Evolutionary conservation across 2,888 invertebrate genomes (phyloP).

Genomic region (Oscheius sp.): DNA sequence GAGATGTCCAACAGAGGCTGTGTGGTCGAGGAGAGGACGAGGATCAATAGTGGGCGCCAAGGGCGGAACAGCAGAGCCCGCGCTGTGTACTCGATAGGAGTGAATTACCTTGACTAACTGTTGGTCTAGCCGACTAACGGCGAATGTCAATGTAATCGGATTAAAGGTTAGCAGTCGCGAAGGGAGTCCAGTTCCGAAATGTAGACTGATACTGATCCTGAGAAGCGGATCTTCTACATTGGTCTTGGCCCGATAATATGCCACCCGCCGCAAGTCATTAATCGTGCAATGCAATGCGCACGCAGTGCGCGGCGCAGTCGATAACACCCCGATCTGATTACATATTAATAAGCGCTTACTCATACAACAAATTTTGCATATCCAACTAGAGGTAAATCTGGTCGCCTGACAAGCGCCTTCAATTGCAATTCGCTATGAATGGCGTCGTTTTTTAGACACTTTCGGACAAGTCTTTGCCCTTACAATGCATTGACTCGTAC

Average conservation of each 20-base stretch:
- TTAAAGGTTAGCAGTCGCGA: slow-evolving; percentile 1
- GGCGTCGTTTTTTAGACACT: neutral
- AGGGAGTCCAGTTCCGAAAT: neutral
- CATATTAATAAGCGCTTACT: slow-evolving; percentile 26
- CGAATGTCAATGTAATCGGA: slow-evolving; percentile 16
- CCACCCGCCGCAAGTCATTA: slow-evolving; percentile 32
- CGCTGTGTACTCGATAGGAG: slow-evolving; percentile 24
- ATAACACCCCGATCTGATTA: slow-evolving; percentile 31
- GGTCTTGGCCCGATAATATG: slow-evolving; percentile 10
- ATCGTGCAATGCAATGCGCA: slow-evolving; percentile 28
- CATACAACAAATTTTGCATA: slow-evolving; percentile 9
- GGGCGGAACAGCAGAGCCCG: slow-evolving; percentile 20
- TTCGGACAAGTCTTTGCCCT: neutral
- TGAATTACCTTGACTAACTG: slow-evolving; percentile 24
- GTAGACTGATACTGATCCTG: neutral
- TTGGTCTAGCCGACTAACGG: neutral
- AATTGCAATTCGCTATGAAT: neutral
- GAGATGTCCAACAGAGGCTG: neutral
- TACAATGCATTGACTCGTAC: neutral
- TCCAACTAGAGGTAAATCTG: neutral
- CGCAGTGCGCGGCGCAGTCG: slow-evolving; percentile 37
- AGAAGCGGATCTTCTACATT: slow-evolving; percentile 4
- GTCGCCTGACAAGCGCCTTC: neutral
- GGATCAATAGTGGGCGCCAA: slow-evolving; percentile 20
- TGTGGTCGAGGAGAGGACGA: neutral